Evolutionary conservation across 1,140 invertebrate genomes (phyloP).

Genomic region (Drosophila repletoides): DNA sequence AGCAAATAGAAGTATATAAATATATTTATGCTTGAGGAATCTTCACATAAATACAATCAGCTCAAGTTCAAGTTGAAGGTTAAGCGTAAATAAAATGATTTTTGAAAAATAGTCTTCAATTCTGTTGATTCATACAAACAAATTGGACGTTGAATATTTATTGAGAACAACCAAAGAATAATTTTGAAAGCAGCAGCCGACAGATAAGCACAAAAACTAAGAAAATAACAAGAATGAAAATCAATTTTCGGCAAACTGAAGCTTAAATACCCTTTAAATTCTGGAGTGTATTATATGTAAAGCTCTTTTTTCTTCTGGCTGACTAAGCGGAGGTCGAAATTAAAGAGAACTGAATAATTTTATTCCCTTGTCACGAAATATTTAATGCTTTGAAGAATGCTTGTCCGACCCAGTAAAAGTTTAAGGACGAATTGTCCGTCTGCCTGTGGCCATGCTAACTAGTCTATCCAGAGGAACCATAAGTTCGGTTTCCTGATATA

Average conservation of each 20-base stretch:
- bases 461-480: no score
- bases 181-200: background rate
- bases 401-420: no score
- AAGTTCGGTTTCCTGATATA: no score
- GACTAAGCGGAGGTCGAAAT: no score
- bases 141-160: background rate
- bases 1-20: background rate
- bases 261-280: background rate
- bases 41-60: background rate
- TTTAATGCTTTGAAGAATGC: no score
- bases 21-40: background rate
- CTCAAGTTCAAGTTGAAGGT: conserved; percentile 10
- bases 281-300: no score
- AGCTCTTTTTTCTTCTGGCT: no score
- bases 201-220: background rate
- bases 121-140: conserved; percentile 10
- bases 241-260: background rate
- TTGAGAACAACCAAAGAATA: background rate
- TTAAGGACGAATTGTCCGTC: no score
- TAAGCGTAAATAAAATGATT: background rate
- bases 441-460: no score
- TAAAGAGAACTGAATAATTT: no score
- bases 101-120: background rate
- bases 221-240: background rate
- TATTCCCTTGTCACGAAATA: no score